Conservation (phyloP, 1,140 invertebrate genomes). For the Rhyzopertha dominica region DNA sequence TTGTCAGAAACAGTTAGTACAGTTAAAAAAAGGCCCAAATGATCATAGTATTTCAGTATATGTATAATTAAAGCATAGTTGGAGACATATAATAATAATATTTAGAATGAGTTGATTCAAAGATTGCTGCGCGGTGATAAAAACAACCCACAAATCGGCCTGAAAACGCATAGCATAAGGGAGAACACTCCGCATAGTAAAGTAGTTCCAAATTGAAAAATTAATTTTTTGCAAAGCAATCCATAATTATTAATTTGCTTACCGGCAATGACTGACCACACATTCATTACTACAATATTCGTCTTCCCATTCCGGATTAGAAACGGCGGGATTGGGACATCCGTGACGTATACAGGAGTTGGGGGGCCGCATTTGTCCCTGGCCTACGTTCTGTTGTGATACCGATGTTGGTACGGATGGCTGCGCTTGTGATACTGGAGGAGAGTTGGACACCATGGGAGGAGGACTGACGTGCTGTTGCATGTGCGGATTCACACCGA, state of each 20-base stretch:
- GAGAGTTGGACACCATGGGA: constrained; percentile 45
- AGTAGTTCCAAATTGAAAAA: neutral
- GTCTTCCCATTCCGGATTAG: constrained; percentile 93
- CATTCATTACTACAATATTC: constrained; percentile 98
- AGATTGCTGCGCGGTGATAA: neutral
- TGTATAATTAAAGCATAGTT: neutral
- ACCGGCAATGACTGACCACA: constrained; percentile 93
- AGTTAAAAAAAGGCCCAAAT: neutral
- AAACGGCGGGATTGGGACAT: constrained; percentile 83
- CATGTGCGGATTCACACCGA: constrained; percentile 22
- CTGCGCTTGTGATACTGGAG: constrained; percentile 40
- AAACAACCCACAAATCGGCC: neutral
- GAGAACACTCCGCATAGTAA: neutral
- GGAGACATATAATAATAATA: neutral
- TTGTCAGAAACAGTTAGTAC: neutral
- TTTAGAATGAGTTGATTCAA: neutral
- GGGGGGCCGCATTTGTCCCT: constrained; percentile 50
- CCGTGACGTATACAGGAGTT: constrained; percentile 82
- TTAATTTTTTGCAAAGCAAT: neutral
- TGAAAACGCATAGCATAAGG: neutral
- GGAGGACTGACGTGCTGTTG: constrained; percentile 47
- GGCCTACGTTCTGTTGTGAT: constrained; percentile 36
- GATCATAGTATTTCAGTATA: neutral
- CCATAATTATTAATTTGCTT: constrained; percentile 31
- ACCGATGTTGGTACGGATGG: constrained; percentile 22